Evolutionary conservation across 30 jellyfish, hydroid and myxozoan species (phyloP).

Genomic region (Morbakka virulenta): DNA sequence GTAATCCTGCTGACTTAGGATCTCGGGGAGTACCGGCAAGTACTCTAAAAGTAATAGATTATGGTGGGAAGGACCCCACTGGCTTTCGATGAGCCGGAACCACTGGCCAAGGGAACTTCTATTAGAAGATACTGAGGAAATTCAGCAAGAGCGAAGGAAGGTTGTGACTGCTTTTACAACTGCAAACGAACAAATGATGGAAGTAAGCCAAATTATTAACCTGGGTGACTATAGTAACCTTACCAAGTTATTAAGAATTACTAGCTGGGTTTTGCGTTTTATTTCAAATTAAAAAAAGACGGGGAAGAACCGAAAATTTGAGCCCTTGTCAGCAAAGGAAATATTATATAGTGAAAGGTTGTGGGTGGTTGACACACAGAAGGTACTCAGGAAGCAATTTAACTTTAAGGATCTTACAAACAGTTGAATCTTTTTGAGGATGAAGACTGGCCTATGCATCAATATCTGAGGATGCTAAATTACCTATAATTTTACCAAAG

Average conservation of each 20-base stretch:
- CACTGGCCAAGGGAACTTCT: conserved; percentile 21
- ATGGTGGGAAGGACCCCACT: conserved; percentile 52
- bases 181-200: neutral
- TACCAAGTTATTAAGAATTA: neutral
- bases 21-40: conserved; percentile 27
- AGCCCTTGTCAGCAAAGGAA: too few relatives aligned
- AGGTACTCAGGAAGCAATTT: neutral
- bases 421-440: too few relatives aligned
- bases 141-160: conserved; percentile 1
- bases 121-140: neutral
- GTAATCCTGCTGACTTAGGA: conserved; percentile 40
- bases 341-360: too few relatives aligned
- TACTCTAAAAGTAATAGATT: neutral
- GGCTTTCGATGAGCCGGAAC: conserved; percentile 9
- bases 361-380: too few relatives aligned
- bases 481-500: too few relatives aligned
- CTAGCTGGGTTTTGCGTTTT: conserved; percentile 3
- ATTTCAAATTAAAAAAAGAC: neutral
- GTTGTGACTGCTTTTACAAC: neutral
- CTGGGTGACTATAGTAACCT: neutral
- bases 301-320: neutral
- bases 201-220: neutral
- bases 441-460: too few relatives aligned
- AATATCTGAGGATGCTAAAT: too few relatives aligned
- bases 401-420: neutral